Percentiles rank a stretch among this genome's conserved stretches.
phyloP scores from a whole-genome alignment of 2,888 invertebrate species.

The Deilephila porcellus region DNA sequence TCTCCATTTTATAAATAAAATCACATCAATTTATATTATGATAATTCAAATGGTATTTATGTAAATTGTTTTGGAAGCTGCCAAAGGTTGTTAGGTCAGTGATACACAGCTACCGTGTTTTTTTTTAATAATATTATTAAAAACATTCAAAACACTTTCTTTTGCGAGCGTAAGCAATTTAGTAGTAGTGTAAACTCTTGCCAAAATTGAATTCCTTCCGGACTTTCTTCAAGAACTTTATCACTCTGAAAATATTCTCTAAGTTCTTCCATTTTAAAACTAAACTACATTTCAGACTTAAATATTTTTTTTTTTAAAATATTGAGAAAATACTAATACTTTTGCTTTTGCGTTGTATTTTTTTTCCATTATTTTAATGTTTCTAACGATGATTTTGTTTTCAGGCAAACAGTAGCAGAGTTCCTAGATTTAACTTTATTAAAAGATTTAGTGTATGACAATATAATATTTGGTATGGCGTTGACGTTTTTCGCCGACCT shows the following conservation, averaged over 20 bases:
- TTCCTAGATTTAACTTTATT: constrained; percentile 86
- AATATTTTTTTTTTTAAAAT: no score
- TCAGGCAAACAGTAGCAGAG: constrained; percentile 84
- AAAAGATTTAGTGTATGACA: constrained; percentile 87
- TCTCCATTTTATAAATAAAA: not conserved
- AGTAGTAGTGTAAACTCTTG: no score
- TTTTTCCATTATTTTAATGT: not conserved
- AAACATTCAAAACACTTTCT: no score
- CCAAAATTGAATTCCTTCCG: no score
- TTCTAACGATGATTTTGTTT: constrained; percentile 27
- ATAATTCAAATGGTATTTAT: not conserved
- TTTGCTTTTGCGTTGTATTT: not conserved
- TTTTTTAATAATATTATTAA: no score
- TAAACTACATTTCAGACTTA: no score
- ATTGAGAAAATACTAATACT: not conserved
- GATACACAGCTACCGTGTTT: no score
- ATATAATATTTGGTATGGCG: constrained; percentile 88
- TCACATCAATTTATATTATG: not conserved
- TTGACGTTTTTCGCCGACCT: constrained; percentile 88
- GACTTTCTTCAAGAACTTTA: no score
- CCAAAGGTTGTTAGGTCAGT: not conserved
- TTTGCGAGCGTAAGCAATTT: no score
- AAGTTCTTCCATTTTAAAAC: no score
- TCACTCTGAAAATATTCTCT: no score
- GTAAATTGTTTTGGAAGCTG: not conserved